phyloP scores from a whole-genome alignment of 2,888 invertebrate species.

The Rhingia rostrata region DNA sequence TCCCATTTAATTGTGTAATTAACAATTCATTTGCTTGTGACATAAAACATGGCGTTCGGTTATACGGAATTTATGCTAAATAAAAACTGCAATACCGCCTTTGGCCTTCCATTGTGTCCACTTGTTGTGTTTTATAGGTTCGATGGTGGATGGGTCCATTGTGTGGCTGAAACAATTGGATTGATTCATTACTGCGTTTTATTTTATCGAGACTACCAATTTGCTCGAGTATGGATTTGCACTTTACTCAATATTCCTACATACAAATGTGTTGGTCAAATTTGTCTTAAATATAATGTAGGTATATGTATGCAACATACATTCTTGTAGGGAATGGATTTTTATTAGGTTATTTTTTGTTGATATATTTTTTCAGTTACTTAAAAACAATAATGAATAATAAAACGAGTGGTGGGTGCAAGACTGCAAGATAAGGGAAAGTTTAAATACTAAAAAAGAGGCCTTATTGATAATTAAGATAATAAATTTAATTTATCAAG shows the following conservation, averaged over 20 bases:
- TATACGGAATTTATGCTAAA: constrained; percentile 70
- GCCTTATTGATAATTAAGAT: no score
- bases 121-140: constrained; percentile 54
- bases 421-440: no score
- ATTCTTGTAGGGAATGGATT: no score
- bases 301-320: no score
- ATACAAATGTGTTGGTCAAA: background rate
- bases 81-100: constrained; percentile 42
- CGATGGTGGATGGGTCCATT: constrained; percentile 15
- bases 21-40: constrained; percentile 75
- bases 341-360: no score
- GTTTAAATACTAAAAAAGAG: no score
- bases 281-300: background rate
- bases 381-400: no score
- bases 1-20: constrained; percentile 74
- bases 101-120: constrained; percentile 61
- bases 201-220: constrained; percentile 28
- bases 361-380: no score
- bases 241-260: background rate
- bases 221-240: background rate
- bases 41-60: constrained; percentile 71
- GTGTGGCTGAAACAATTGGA: constrained; percentile 53
- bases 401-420: no score
- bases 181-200: constrained; percentile 67
- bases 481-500: no score